These are phyloP conservation scores for Limnephilus lunatus DNA, from an alignment of 2,888 invertebrate genomes.

Conservation along the genomic window DNA sequence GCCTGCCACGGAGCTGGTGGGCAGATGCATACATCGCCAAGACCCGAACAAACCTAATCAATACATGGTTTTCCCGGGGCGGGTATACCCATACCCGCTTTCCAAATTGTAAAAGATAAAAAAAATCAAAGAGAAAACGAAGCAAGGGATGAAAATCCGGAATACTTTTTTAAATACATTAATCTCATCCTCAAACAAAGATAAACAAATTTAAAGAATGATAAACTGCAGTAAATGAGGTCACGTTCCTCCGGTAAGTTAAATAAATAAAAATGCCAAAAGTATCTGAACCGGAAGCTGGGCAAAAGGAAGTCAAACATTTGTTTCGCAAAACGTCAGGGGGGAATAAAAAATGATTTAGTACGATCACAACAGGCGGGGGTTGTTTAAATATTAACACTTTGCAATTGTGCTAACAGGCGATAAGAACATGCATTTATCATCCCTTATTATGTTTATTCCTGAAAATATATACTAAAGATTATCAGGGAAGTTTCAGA, in stretches of 20 bases:
- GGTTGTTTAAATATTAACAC: background rate
- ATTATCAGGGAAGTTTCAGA: background rate
- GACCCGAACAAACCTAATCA: too few relatives aligned
- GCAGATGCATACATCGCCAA: too few relatives aligned
- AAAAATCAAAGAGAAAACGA: background rate
- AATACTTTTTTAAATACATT: background rate
- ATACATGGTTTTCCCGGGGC: too few relatives aligned
- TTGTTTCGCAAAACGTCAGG: conserved; percentile 19
- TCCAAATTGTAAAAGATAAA: too few relatives aligned
- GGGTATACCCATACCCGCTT: too few relatives aligned
- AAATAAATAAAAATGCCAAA: background rate
- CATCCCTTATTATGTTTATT: conserved; percentile 25
- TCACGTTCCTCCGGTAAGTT: background rate
- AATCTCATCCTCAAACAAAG: background rate
- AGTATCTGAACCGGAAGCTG: conserved; percentile 26
- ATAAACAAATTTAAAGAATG: background rate
- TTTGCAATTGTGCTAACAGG: conserved; percentile 18
- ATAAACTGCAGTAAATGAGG: background rate
- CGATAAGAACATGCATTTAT: conserved; percentile 29
- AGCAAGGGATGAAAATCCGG: background rate
- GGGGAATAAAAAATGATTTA: conserved; percentile 35
- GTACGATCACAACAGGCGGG: conserved; percentile 12
- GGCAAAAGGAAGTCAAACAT: conserved; percentile 18
- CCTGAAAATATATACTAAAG: background rate
- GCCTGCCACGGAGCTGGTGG: too few relatives aligned